phyloP scores from a whole-genome alignment of 2,888 invertebrate species.

The Acanthosepion esculentum region DNA sequence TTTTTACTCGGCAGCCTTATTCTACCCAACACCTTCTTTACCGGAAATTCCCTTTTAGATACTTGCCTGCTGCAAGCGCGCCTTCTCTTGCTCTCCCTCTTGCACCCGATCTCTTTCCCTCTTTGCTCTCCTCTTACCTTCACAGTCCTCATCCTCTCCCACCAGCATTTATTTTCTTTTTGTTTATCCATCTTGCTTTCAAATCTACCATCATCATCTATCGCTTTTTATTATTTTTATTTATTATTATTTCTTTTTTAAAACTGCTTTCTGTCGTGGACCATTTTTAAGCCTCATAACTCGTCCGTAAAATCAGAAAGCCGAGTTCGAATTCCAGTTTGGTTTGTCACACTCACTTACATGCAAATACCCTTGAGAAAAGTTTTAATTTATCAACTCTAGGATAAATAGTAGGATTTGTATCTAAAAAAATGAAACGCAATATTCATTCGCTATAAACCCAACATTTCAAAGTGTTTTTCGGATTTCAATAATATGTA shows the following conservation, averaged over 20 bases:
- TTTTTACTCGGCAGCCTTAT: slow-evolving; percentile 23
- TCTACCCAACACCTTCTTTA: slow-evolving; percentile 36
- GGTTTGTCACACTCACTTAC: no score
- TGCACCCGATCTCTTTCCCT: not conserved
- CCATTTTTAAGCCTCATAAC: no score
- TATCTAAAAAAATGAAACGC: no score
- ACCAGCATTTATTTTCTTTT: not conserved
- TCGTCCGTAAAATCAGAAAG: no score
- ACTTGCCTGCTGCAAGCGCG: not conserved
- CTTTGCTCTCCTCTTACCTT: not conserved
- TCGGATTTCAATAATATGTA: no score
- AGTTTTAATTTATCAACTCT: no score
- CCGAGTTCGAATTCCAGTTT: no score
- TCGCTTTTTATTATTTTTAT: not conserved
- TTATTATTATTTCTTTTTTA: slow-evolving; percentile 45
- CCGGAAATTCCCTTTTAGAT: slow-evolving; percentile 10
- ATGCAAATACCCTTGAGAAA: no score
- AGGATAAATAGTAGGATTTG: no score
- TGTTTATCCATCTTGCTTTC: not conserved
- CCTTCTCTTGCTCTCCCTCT: not conserved
- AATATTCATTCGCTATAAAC: no score
- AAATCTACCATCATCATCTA: not conserved
- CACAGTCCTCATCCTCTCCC: not conserved
- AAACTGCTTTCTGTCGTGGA: slow-evolving; percentile 40
- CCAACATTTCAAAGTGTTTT: no score